Evolutionary conservation across 2,888 invertebrate genomes (phyloP), one percentile per base, ranked within the genome.

Genomic region (Mimas tiliae): DNA sequence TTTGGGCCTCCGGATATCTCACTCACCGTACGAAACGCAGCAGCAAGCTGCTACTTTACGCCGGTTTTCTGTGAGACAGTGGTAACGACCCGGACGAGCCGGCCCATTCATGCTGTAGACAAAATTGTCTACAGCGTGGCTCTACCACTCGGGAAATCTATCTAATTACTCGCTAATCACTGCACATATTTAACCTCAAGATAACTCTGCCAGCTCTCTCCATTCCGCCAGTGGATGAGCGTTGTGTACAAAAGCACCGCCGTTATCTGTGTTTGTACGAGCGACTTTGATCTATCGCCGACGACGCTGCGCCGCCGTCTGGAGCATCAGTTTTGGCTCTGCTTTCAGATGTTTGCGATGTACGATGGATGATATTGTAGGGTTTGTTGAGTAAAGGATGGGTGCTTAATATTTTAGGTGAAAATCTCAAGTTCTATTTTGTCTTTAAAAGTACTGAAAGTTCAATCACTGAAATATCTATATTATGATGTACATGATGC

Each of bases 281-380:
- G 69, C 64, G 74, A 74, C 74, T 74, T 74, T 76, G 74, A 74
- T 76, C 70, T 70, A 58, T 58, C 58, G 58, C 11, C 58, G 34
- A 9, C 19, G 11, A 50, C 50, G 4, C 14, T 45, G 58, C 11
- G 12, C 33, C 27, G 11, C 27, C 11, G 55, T 42, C 51, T 51
- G 21, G 11, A 9, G 16, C 38, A 42, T 55, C 33, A 42, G 38
- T 38, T 58, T 58, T 58, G 58, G 58, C 58, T n/a, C 58, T 19
- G 42, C 19, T 11, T 38, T 19, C 19, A 58, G 38, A 58, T 58
- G 42, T 58, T 58, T 58, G 58, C 42, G 42, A 6, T 58, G 42
- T 16, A 16, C 38, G 42, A 16, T 38, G 7, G 12, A 19, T 19
- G 38, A 42, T 58, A 42, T 58, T 19, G 38, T 42, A 6, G n/a